Conservation (phyloP, 2,888 invertebrate species). For the Reticulitermes lucifugus region DNA sequence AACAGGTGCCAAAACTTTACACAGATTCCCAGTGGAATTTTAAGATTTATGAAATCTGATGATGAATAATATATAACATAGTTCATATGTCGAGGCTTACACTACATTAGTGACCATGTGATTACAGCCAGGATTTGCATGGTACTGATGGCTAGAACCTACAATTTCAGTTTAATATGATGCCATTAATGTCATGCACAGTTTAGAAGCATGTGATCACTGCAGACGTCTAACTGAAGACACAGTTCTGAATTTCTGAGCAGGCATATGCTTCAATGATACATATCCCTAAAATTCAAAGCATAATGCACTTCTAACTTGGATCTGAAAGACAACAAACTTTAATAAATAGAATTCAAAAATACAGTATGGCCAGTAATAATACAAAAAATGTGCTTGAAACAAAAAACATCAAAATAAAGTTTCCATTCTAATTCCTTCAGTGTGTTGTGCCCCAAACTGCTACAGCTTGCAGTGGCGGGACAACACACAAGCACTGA, state of each 20-base stretch:
- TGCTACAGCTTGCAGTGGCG: background rate
- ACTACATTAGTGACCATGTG: background rate
- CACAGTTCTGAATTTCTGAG: conserved; percentile 18
- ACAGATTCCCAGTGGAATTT: background rate
- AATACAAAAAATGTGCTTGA: background rate
- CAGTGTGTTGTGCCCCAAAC: background rate
- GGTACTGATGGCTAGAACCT: conserved; percentile 10
- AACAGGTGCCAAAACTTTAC: background rate
- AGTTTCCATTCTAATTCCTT: background rate
- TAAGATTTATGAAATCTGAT: background rate
- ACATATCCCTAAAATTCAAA: conserved; percentile 16
- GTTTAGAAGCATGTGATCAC: conserved; percentile 28
- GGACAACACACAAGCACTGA: background rate
- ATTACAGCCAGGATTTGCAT: background rate
- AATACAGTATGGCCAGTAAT: conserved; percentile 18
- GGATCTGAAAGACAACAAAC: background rate
- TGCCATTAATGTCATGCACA: conserved; percentile 13
- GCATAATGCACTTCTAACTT: background rate
- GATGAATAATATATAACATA: background rate
- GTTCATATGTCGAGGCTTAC: too few relatives aligned
- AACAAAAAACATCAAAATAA: background rate
- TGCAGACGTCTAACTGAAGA: conserved; percentile 28
- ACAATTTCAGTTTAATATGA: background rate
- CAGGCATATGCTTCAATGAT: too few relatives aligned
- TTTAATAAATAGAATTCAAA: background rate